Conservation (phyloP, 92 coral and sea anemone species). For the Muricea muricata region DNA sequence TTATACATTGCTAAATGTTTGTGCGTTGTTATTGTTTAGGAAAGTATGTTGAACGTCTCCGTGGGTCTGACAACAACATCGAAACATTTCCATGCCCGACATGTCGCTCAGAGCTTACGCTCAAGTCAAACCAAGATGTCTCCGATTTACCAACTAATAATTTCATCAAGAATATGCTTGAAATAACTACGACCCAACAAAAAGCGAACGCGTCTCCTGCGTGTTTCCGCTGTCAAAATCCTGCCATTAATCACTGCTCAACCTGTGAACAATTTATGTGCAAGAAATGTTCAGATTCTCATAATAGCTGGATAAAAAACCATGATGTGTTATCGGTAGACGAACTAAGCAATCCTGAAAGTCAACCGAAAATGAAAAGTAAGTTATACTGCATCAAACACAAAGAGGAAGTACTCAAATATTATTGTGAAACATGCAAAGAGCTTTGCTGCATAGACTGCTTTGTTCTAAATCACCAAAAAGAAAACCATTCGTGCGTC, state of each 20-base stretch:
- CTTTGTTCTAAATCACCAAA: background rate
- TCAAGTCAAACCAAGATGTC: background rate
- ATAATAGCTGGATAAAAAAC: background rate
- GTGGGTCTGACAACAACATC: background rate
- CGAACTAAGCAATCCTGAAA: background rate
- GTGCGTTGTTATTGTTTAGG: no score
- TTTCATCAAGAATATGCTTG: background rate
- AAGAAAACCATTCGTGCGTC: background rate
- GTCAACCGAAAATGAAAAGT: background rate
- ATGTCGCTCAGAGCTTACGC: no score
- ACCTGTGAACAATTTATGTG: background rate
- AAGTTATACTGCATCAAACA: background rate
- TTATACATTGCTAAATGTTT: no score
- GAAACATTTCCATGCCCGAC: background rate
- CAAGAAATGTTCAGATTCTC: background rate
- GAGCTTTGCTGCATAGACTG: slow-evolving; percentile 7
- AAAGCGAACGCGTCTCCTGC: background rate
- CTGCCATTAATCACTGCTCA: background rate
- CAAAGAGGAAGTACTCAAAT: background rate
- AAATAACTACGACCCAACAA: background rate
- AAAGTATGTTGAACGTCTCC: background rate
- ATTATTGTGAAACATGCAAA: no score
- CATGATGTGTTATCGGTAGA: no score
- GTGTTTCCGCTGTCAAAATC: background rate
- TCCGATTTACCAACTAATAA: background rate